Evolutionary conservation across 2,888 invertebrate genomes (phyloP), one percentile per base, ranked within the genome.

Genomic region (Plebejus argus): DNA sequence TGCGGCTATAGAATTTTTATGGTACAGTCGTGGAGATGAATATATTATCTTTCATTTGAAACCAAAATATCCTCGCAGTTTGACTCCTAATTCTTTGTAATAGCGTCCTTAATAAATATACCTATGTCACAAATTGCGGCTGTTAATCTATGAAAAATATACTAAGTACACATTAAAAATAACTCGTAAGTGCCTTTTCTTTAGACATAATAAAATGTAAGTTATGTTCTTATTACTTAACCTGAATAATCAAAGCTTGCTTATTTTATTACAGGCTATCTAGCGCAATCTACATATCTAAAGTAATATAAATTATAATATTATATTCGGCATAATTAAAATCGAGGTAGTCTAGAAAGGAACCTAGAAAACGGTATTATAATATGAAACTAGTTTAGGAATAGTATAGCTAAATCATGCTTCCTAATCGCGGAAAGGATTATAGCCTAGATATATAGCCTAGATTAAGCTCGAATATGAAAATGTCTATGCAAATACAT

Each of bases 331-430:
- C 15, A 66, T 33, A 66, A 66, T 66, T 66, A 28, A 66, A 66
- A 28, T 28, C 66, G 23, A 66, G 15, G 66, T 28, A 18, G 28
- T 66, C 66, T 66, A 66, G 66, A 74, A 72, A 72, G 45, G 23
- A 23, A 53, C 28, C 3, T 53, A 74, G 74, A 18, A 53, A 74
- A 49, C 49, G 49, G 28, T 53, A 15, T 74, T 45, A 39, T 39
- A 74, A 39, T 39, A 74, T 74, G 28, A 53, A 74, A 49, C 74
- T 74, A 74, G 74, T 74, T 74, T 53, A 74, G 74, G 49, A 49
- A 49, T 53, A 53, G 28, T 74, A 49, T 15, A 23, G 23, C 49
- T 53, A 49, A 49, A 53, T 53, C 28, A 74, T 49, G 74, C 49
- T 74, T 74, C 23, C 28, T 74, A 74, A 8, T 45, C 23, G 28